A percentile compares a stretch with the other conserved stretches of the same genome.
Conservation (phyloP, 2,888 invertebrate species). For the Quadriops clusia region DNA sequence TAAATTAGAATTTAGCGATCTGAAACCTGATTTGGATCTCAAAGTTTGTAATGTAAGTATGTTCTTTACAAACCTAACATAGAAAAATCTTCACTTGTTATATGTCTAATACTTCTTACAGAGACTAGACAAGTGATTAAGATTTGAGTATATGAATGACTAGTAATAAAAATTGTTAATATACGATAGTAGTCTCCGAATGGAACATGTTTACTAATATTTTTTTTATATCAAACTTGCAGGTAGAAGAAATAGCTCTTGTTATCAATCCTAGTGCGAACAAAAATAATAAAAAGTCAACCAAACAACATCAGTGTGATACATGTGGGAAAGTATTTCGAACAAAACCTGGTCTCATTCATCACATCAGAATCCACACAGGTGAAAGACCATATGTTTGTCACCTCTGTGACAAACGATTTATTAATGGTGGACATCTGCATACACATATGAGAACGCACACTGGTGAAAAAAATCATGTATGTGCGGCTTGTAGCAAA, state of each 20-base stretch:
- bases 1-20: constrained; percentile 26
- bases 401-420: constrained; percentile 34
- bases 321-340: constrained; percentile 35
- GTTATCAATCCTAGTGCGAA: constrained; percentile 15
- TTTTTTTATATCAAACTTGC: too few species aligned
- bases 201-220: too few species aligned
- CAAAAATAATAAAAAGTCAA: constrained; percentile 19
- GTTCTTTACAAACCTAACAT: too few species aligned
- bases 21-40: constrained; percentile 22
- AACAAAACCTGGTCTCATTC: constrained; percentile 34
- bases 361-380: constrained; percentile 36
- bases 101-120: too few species aligned
- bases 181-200: too few species aligned
- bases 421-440: constrained; percentile 36
- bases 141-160: too few species aligned
- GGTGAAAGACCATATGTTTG: constrained; percentile 36
- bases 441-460: constrained; percentile 37
- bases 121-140: too few species aligned
- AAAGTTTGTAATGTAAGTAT: too few species aligned
- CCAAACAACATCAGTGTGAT: constrained; percentile 34
- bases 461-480: constrained; percentile 36
- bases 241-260: constrained; percentile 22
- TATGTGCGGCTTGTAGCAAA: constrained; percentile 35
- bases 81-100: too few species aligned
- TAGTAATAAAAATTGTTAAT: too few species aligned